Evolutionary conservation across 2,797 vertebrate species (phyloP), one percentile per base, ranked within the genome.

Genomic region (Sebastes vulpes): DNA sequence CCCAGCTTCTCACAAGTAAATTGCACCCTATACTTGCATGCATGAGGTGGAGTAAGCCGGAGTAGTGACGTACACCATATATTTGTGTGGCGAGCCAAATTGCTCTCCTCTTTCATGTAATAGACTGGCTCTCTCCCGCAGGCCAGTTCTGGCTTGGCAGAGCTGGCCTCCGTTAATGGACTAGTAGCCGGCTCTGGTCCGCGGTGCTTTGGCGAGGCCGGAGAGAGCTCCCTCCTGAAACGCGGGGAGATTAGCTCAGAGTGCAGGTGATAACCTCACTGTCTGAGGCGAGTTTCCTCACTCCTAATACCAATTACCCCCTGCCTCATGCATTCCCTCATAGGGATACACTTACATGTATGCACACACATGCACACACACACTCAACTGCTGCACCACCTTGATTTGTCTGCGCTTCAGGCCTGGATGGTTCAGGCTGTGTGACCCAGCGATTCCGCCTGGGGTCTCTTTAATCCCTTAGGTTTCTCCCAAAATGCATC

Each of bases 271-370:
- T 92, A 91, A 93, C 93, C 94, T 82, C 85, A 70, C 82, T 72
- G 83, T 92, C 87, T 91, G 80, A 87, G 72, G 73, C 60, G 42
- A 65, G 82, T 86, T 86, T 85, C 88, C 75, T 90, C 63, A 75
- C 77, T 56, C 50, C 79, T 93, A 89, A 92, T 89, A 85, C 89
- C 92, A 93, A 89, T 94, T 93, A 95, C 87, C 77, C 82, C 71
- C 60, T 25, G 76, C 79, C 78, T 85, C 83, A 68, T 82, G 72
- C 80, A 23, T 77, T 81, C 72, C 78, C 65, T 75, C 56, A 28
- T 21, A 63, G 82, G 63, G 71, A 86, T 29, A 82, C 3, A 18
- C 80, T 83, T 56, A 72, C 66, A 87, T 72, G 64, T 67, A 77
- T 67, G 71, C 69, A 81, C 35, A 2, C 59, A 65, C 31, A 58